Evolutionary conservation across 2,113 vertebrate genomes (phyloP).

Genomic region (Symphodus melops): DNA sequence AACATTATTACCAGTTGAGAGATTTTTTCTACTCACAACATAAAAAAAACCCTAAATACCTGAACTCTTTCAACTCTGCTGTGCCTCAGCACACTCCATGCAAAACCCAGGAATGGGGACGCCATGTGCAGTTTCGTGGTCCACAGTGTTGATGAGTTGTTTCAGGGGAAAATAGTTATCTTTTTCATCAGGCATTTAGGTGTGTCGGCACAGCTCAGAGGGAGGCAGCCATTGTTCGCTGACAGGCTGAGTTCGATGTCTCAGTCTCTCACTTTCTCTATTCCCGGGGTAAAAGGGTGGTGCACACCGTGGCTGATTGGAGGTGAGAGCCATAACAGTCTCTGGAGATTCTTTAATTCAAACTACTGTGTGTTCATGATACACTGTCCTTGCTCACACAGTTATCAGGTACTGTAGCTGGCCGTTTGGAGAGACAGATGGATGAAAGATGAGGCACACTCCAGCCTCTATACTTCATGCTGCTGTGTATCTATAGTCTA

Average conservation of each 20-base stretch:
- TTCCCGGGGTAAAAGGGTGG: conserved; percentile 65
- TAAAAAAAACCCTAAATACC: too few relatives aligned
- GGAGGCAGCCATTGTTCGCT: conserved; percentile 78
- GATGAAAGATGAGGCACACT: conserved; percentile 45
- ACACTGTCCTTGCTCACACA: conserved; percentile 63
- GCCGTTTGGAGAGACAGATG: conserved; percentile 65
- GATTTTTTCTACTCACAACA: conserved; percentile 6
- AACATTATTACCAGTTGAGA: not conserved
- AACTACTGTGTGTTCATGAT: conserved; percentile 67
- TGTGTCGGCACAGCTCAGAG: conserved; percentile 76
- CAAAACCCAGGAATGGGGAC: conserved; percentile 54
- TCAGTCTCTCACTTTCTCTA: conserved; percentile 39
- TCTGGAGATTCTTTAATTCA: conserved; percentile 71
- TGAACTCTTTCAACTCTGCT: conserved; percentile 39
- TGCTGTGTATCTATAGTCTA: conserved; percentile 18
- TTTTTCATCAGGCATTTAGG: conserved; percentile 84
- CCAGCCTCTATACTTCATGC: conserved; percentile 12
- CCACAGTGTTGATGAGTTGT: conserved; percentile 80
- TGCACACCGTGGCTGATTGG: conserved; percentile 70
- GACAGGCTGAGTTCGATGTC: conserved; percentile 59
- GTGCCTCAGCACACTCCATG: conserved; percentile 51
- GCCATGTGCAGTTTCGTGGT: conserved; percentile 85
- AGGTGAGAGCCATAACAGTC: conserved; percentile 82
- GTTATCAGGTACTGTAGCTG: conserved; percentile 75
- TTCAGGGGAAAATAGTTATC: conserved; percentile 85